Evolutionary conservation across 2,888 invertebrate genomes (phyloP).

Genomic region (Thecocarcelia acutangulata): DNA sequence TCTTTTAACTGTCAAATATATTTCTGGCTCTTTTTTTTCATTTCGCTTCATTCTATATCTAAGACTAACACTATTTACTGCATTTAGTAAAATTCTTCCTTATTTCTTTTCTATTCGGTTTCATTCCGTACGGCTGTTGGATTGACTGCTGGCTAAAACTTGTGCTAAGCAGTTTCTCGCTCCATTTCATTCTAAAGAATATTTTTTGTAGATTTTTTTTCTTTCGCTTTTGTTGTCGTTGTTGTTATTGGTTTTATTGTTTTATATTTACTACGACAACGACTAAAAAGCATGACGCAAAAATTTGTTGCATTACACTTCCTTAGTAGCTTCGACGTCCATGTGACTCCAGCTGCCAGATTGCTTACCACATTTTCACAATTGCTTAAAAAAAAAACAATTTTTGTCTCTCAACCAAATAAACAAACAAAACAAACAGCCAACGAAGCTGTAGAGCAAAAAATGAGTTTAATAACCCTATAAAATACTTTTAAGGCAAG

Average conservation of each 20-base stretch:
- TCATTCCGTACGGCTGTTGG: constrained; percentile 31
- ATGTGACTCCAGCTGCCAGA: constrained; percentile 63
- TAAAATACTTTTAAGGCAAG: constrained; percentile 62
- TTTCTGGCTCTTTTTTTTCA: constrained; percentile 36
- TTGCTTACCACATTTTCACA: constrained; percentile 64
- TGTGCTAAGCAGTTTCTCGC: constrained; percentile 68
- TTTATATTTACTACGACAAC: constrained; percentile 13
- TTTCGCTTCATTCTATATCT: constrained; percentile 10
- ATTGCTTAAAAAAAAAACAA: constrained; percentile 54
- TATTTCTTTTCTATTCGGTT: constrained; percentile 35
- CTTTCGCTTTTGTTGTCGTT: constrained; percentile 4
- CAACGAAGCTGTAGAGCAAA: constrained; percentile 18
- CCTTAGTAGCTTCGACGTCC: constrained; percentile 43
- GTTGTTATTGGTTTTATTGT: constrained; percentile 20
- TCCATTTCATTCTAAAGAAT: constrained; percentile 67
- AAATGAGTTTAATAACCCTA: constrained; percentile 68
- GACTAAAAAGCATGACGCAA: constrained; percentile 60
- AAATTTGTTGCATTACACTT: constrained; percentile 69
- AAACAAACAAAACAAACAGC: constrained; percentile 15
- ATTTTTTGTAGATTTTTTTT: constrained; percentile 27
- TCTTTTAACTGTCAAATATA: constrained; percentile 70
- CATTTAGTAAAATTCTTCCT: constrained; percentile 51
- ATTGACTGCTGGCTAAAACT: constrained; percentile 59
- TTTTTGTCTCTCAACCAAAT: constrained; percentile 48
- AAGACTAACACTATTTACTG: constrained; percentile 38